Percentiles rank a stretch among this genome's conserved stretches.
Conservation (phyloP, 2,113 vertebrate species). For the Ancistrus triradiatus region DNA sequence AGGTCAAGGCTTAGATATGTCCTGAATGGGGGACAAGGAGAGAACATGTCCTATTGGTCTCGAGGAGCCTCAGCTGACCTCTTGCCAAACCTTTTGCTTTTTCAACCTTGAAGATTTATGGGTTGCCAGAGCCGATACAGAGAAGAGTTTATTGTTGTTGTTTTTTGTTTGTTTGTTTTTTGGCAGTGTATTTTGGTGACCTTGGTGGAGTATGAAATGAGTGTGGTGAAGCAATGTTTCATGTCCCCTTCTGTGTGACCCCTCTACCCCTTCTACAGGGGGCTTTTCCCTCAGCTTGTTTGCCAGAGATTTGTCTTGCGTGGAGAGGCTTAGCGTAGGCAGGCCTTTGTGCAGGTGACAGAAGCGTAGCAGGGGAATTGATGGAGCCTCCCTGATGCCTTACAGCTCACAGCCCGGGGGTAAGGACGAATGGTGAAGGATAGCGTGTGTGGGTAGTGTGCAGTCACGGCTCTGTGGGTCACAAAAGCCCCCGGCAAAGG, state of each 20-base stretch:
- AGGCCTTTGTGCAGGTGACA: slow-evolving; percentile 67
- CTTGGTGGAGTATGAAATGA: too few relatives aligned
- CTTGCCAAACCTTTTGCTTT: background rate
- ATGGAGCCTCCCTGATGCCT: slow-evolving; percentile 24
- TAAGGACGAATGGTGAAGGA: background rate
- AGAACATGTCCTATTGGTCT: slow-evolving; percentile 21
- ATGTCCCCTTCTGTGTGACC: too few relatives aligned
- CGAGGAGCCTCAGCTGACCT: slow-evolving; percentile 10
- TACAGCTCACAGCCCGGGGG: slow-evolving; percentile 18
- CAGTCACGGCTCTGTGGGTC: slow-evolving; percentile 49
- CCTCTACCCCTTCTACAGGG: background rate
- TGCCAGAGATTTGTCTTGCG: slow-evolving; percentile 65
- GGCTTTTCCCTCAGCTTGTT: slow-evolving; percentile 56
- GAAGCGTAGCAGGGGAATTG: slow-evolving; percentile 47
- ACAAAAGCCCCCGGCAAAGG: slow-evolving; percentile 39
- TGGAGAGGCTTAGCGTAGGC: slow-evolving; percentile 55
- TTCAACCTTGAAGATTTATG: slow-evolving; percentile 19
- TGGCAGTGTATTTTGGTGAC: background rate
- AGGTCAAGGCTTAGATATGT: slow-evolving; percentile 67
- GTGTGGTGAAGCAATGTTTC: background rate
- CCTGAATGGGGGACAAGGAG: slow-evolving; percentile 49
- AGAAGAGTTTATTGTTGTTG: slow-evolving; percentile 22
- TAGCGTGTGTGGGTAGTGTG: slow-evolving; percentile 34
- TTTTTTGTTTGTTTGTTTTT: too few relatives aligned
- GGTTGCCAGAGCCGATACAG: background rate